Conservation (phyloP, 2,797 vertebrate species). For the Scyliorhinus canicula region DNA sequence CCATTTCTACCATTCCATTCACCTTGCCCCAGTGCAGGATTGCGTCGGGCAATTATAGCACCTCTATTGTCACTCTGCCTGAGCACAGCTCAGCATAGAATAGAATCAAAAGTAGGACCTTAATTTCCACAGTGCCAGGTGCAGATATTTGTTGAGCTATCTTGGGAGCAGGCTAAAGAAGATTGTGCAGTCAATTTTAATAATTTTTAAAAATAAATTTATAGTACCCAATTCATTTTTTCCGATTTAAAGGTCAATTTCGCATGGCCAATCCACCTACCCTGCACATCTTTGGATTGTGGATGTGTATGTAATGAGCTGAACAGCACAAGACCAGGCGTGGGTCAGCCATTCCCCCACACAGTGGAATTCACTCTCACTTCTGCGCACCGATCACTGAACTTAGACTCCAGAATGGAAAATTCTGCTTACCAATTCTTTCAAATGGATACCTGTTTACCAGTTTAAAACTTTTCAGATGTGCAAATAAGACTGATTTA, state of each 20-base stretch:
- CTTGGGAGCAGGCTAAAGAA: not conserved
- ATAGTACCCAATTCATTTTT: too few species aligned
- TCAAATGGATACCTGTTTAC: not conserved
- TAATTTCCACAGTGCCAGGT: not conserved
- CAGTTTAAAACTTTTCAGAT: not conserved
- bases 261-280: too few species aligned
- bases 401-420: too few species aligned
- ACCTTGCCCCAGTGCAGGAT: not conserved
- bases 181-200: not conserved
- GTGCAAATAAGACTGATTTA: not conserved
- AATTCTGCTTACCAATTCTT: not conserved
- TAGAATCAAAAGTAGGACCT: not conserved
- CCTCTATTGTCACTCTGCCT: not conserved
- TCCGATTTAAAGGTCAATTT: too few species aligned
- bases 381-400: too few species aligned
- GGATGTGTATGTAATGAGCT: too few species aligned
- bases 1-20: not conserved
- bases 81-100: not conserved
- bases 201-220: too few species aligned
- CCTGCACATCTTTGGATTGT: too few species aligned
- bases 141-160: not conserved
- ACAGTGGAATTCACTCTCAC: too few species aligned
- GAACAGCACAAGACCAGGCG: too few species aligned
- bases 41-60: not conserved
- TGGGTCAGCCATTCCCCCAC: too few species aligned